Conservation (phyloP, 2,113 vertebrate species). For the Arvicanthis niloticus region DNA sequence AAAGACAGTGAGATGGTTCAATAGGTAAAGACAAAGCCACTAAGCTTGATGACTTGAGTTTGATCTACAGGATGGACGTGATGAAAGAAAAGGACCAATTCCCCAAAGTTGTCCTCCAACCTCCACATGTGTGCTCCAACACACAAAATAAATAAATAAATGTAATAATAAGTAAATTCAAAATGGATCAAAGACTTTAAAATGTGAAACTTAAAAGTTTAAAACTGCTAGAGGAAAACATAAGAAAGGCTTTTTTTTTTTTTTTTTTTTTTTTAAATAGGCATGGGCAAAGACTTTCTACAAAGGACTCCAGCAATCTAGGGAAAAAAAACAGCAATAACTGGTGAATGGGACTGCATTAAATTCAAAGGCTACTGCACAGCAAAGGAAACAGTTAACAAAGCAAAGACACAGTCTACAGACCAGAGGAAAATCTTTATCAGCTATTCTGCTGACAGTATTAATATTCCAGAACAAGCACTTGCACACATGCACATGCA, state of each 20-base stretch:
- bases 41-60: neutral
- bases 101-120: neutral
- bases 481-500: neutral
- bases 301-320: neutral
- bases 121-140: neutral
- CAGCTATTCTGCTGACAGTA: neutral
- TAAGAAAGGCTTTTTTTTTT: neutral
- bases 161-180: neutral
- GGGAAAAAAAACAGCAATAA: neutral
- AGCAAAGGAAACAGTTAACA: neutral
- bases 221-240: neutral
- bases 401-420: neutral
- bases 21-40: neutral
- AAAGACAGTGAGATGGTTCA: neutral
- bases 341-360: neutral
- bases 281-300: neutral
- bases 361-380: neutral
- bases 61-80: neutral
- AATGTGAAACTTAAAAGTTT: neutral
- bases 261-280: too few relatives aligned
- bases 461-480: neutral
- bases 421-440: neutral
- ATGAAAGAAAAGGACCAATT: neutral
- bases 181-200: neutral
- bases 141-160: slow-evolving; percentile 1